These are phyloP conservation scores for Cladopsammia gracilis DNA, from an alignment of 64 coral and sea anemone genomes.

Conservation along the genomic window DNA sequence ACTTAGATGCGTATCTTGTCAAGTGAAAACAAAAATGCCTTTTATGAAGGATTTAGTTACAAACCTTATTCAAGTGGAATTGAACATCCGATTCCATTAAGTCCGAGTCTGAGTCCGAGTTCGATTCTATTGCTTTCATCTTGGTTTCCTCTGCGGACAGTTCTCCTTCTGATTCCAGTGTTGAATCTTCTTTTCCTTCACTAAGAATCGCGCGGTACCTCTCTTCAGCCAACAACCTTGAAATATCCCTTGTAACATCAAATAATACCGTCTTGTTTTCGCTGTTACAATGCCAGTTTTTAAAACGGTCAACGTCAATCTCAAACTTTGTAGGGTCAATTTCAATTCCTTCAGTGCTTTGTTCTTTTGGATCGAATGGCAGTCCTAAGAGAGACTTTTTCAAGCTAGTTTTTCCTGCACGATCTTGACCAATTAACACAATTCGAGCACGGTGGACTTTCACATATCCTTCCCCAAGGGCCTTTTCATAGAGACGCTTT, in stretches of 20 bases:
- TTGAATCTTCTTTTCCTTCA: neutral
- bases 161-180: neutral
- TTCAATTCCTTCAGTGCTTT: conserved; percentile 25
- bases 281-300: conserved; percentile 23
- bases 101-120: too few species aligned
- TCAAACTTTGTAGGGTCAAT: conserved; percentile 50
- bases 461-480: conserved; percentile 15
- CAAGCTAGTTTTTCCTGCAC: conserved; percentile 60
- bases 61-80: neutral
- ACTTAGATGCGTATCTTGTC: too few species aligned
- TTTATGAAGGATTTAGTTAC: neutral
- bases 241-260: neutral
- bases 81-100: neutral
- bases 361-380: conserved; percentile 55
- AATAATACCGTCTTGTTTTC: neutral
- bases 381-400: conserved; percentile 58
- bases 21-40: neutral
- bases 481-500: conserved; percentile 7
- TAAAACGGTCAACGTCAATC: conserved; percentile 20
- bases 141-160: neutral
- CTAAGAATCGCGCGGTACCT: neutral
- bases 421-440: conserved; percentile 48
- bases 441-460: conserved; percentile 33
- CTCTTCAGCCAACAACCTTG: conserved; percentile 4
- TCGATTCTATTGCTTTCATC: neutral